Evolutionary conservation across 2,113 vertebrate genomes (phyloP).

Genomic region (Pachyramphus minor): DNA sequence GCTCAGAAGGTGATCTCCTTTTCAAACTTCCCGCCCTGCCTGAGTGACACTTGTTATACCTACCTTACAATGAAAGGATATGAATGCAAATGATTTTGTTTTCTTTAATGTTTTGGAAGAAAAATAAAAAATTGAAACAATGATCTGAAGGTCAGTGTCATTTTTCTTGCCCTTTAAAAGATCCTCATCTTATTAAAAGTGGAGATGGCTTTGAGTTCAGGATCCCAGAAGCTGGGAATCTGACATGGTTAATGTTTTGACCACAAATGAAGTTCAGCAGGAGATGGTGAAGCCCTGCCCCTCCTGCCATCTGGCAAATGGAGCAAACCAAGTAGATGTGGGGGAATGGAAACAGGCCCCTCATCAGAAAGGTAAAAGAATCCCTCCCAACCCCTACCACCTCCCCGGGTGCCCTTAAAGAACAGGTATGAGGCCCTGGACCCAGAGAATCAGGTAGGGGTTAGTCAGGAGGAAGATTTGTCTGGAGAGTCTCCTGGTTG

Average conservation of each 20-base stretch:
- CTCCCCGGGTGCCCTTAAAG: too few species aligned
- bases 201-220: not conserved
- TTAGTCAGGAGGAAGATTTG: too few species aligned
- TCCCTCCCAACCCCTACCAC: too few species aligned
- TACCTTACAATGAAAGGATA: not conserved
- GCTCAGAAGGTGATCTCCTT: not conserved
- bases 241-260: not conserved
- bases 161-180: not conserved
- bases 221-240: not conserved
- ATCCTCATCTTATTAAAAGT: not conserved
- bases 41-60: not conserved
- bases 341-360: too few species aligned
- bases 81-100: fast-evolving
- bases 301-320: too few species aligned
- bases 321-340: too few species aligned
- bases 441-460: too few species aligned
- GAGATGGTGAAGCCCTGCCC: too few species aligned
- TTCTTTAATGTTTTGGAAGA: not conserved
- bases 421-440: too few species aligned
- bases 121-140: not conserved
- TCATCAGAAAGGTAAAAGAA: too few species aligned
- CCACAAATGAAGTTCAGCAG: too few species aligned
- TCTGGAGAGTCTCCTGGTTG: too few species aligned
- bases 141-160: not conserved
- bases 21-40: not conserved